phyloP scores from a whole-genome alignment of 2,888 invertebrate species.

The Aspidiotus destructor region DNA sequence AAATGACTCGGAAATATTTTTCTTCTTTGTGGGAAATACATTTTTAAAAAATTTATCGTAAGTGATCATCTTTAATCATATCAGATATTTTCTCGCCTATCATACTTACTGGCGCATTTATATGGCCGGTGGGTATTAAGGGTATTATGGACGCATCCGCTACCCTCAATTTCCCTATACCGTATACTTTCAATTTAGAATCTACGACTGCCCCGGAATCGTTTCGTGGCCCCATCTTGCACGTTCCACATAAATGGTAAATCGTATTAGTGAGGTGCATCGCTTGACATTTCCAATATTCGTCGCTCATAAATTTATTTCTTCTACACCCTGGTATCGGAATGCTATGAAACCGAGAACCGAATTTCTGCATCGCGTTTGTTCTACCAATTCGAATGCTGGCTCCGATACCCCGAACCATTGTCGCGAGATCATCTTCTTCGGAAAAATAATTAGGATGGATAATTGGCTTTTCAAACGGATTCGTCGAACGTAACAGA shows the following conservation, averaged over 20 bases:
- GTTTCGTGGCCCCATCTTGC: constrained; percentile 58
- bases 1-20: too few relatives aligned
- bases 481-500: constrained; percentile 53
- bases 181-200: constrained; percentile 48
- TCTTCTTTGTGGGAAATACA: too few relatives aligned
- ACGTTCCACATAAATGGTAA: constrained; percentile 58
- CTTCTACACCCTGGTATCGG: constrained; percentile 48
- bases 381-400: constrained; percentile 50
- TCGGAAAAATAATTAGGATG: constrained; percentile 58
- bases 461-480: constrained; percentile 54
- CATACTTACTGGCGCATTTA: constrained; percentile 59
- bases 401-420: constrained; percentile 51
- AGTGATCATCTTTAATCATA: constrained; percentile 50
- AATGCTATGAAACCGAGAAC: constrained; percentile 47
- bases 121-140: constrained; percentile 54
- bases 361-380: constrained; percentile 51
- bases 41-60: neutral
- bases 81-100: constrained; percentile 63
- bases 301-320: constrained; percentile 43
- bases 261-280: constrained; percentile 52
- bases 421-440: constrained; percentile 53
- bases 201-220: constrained; percentile 58
- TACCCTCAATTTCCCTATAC: constrained; percentile 52
- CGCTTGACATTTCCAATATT: constrained; percentile 63
- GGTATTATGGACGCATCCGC: constrained; percentile 62